Evolutionary conservation across 2,113 vertebrate genomes (phyloP).

Genomic region (Axis porcinus): DNA sequence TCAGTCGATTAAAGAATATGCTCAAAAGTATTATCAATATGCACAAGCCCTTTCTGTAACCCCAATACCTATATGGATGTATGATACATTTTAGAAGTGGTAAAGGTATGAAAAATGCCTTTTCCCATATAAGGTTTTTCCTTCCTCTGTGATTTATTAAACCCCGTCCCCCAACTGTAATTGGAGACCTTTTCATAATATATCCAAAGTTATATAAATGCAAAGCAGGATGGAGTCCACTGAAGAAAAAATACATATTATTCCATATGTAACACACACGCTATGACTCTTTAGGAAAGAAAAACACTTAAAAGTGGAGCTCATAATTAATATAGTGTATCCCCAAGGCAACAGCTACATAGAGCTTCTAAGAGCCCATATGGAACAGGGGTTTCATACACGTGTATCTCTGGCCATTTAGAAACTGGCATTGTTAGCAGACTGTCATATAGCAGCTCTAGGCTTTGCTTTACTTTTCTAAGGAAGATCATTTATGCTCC

Average conservation of each 20-base stretch:
- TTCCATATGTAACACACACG: constrained; percentile 38
- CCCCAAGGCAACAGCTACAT: constrained; percentile 8
- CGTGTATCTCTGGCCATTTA: background rate
- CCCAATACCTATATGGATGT: constrained; percentile 31
- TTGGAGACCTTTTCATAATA: constrained; percentile 42
- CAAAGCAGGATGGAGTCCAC: constrained; percentile 14
- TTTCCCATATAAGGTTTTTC: constrained; percentile 54
- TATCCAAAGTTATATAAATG: constrained; percentile 40
- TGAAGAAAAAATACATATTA: background rate
- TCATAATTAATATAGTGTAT: constrained; percentile 47
- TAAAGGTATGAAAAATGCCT: constrained; percentile 3
- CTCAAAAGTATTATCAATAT: constrained; percentile 42
- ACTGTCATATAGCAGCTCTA: background rate
- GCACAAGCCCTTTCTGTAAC: constrained; percentile 18
- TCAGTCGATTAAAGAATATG: background rate
- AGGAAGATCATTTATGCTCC: background rate
- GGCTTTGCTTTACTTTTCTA: background rate
- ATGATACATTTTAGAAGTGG: constrained; percentile 56
- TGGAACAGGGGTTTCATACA: background rate
- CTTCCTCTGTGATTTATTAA: constrained; percentile 60
- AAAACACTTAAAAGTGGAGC: constrained; percentile 39
- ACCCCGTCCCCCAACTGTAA: constrained; percentile 11
- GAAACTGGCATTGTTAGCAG: background rate
- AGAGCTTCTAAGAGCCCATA: background rate
- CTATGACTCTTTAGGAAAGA: constrained; percentile 35